Percentiles rank a stretch among this genome's conserved stretches.
Conservation (phyloP, 2,797 vertebrate species). For the Aldrovandia affinis region DNA sequence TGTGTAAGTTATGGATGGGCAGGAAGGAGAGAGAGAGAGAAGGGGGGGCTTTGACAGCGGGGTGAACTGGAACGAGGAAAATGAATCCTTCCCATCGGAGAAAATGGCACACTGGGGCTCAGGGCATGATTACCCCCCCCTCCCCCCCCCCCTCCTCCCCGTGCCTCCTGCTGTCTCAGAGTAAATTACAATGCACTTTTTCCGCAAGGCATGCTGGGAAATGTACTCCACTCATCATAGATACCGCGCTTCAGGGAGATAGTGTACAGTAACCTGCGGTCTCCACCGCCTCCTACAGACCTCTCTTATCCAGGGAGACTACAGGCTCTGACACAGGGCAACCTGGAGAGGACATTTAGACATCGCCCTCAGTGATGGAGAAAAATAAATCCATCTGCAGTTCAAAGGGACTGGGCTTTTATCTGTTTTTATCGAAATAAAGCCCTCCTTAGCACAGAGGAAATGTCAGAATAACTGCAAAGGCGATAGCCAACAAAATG, state of each 20-base stretch:
- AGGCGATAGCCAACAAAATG: no score
- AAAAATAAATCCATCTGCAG: no score
- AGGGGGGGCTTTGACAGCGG: not conserved
- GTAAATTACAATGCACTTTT: not conserved
- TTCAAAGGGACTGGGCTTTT: no score
- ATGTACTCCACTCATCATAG: not conserved
- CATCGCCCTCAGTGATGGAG: no score
- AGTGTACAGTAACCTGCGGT: not conserved
- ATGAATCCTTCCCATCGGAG: constrained; percentile 2
- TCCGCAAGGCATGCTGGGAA: not conserved
- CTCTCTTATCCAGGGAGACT: no score
- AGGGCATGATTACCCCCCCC: not conserved
- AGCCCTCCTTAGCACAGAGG: no score
- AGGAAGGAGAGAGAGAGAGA: constrained; percentile 17
- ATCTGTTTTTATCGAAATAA: no score
- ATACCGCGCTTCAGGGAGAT: not conserved
- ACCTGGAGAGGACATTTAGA: no score
- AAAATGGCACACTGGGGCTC: not conserved
- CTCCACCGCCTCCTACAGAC: no score
- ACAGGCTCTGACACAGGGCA: no score
- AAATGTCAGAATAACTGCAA: no score
- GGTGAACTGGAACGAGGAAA: not conserved
- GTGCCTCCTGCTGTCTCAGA: not conserved
- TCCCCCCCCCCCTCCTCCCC: not conserved
- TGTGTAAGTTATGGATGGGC: not conserved